phyloP scores from a whole-genome alignment of 2,797 vertebrate species.

The Rhynchonycteris naso region DNA sequence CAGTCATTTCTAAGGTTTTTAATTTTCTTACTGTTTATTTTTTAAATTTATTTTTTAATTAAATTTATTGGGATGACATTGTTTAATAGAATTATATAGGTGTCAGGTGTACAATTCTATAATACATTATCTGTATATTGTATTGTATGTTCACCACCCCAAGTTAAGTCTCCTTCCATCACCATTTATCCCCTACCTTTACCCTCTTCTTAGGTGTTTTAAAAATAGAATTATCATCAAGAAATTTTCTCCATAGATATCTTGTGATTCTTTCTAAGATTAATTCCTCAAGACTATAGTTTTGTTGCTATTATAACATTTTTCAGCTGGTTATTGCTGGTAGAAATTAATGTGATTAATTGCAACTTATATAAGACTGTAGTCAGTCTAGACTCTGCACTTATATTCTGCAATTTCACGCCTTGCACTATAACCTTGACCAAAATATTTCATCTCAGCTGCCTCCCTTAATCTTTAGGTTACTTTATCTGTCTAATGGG shows the following conservation, averaged over 20 bases:
- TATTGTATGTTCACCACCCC: too few species aligned
- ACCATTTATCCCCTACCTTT: too few species aligned
- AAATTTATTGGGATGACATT: too few species aligned
- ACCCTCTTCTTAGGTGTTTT: too few species aligned
- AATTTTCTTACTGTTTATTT: too few species aligned
- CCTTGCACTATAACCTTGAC: not conserved
- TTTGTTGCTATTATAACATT: not conserved
- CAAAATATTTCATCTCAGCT: not conserved
- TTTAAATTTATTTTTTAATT: too few species aligned
- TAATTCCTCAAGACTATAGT: not conserved
- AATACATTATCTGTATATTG: too few species aligned
- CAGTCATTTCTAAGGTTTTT: not conserved
- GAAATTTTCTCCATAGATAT: not conserved
- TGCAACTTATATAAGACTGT: not conserved
- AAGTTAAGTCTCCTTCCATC: too few species aligned
- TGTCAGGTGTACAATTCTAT: too few species aligned
- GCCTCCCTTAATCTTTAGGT: not conserved
- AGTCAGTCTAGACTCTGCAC: not conserved
- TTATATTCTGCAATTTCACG: not conserved
- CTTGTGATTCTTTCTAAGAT: not conserved
- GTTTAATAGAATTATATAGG: too few species aligned
- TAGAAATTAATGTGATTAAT: not conserved
- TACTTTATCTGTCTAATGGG: not conserved
- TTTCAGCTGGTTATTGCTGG: not conserved
- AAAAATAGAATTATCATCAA: not conserved